phyloP scores from a whole-genome alignment of 2,888 invertebrate genomes.

The Drosophila formosana region DNA sequence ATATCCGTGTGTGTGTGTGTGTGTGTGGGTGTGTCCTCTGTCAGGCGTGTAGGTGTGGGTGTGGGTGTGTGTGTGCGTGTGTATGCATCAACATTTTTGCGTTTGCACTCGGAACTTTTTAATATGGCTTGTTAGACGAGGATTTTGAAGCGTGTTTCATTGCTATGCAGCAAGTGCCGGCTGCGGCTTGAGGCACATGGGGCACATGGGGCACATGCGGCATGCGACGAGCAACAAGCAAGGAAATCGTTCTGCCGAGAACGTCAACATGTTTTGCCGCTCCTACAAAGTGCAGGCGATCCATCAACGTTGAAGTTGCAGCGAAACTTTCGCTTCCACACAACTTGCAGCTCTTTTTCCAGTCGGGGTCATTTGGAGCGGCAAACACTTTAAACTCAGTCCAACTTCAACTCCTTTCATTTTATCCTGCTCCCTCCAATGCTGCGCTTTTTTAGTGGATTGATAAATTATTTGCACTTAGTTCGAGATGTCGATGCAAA shows the following conservation, averaged over 20 bases:
- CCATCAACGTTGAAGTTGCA: conserved; percentile 65
- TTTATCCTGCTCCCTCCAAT: background rate
- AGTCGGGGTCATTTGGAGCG: conserved; percentile 38
- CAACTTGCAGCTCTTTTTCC: conserved; percentile 25
- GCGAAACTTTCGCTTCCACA: conserved; percentile 22
- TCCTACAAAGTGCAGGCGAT: conserved; percentile 71
- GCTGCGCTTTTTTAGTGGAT: background rate
- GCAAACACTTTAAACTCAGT: conserved; percentile 30
- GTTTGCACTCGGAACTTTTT: conserved; percentile 64
- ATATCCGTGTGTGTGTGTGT: conserved; percentile 19
- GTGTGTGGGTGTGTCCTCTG: conserved; percentile 15
- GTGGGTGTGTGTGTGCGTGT: conserved; percentile 23
- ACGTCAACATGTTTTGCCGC: conserved; percentile 66
- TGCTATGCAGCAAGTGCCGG: conserved; percentile 13
- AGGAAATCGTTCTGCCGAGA: conserved; percentile 14
- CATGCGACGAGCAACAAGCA: conserved; percentile 10
- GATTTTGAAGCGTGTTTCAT: conserved; percentile 51
- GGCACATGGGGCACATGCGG: background rate
- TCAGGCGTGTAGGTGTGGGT: conserved; percentile 19
- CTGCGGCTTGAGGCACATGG: conserved; percentile 10
- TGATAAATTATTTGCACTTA: conserved; percentile 1
- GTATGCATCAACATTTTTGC: conserved; percentile 46
- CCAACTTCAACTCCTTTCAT: background rate
- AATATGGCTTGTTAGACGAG: conserved; percentile 75
- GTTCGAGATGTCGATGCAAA: background rate